Percentiles rank a stretch among this genome's conserved stretches.
Conservation (phyloP, 2,888 invertebrate species). For the Entomobrya proxima region DNA sequence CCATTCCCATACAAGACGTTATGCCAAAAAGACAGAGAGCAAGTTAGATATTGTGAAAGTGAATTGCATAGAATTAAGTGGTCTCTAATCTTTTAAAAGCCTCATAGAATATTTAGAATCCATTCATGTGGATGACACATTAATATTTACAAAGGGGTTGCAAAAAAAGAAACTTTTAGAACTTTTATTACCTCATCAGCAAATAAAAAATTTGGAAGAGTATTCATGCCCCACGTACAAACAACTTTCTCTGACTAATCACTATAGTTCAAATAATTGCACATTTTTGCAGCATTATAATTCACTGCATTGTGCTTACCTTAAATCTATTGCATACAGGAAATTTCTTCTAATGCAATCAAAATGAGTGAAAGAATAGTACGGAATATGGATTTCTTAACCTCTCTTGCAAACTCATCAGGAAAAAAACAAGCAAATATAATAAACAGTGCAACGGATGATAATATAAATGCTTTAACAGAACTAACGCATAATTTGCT, state of each 20-base stretch:
- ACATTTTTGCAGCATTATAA: too few species aligned
- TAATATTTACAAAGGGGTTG: conserved; percentile 45
- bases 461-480: conserved; percentile 43
- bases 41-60: too few species aligned
- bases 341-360: too few species aligned
- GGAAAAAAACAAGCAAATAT: background rate
- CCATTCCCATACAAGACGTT: background rate
- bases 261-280: too few species aligned
- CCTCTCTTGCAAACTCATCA: background rate
- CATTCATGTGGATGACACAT: background rate
- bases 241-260: too few species aligned
- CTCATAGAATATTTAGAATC: background rate
- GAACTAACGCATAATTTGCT: background rate
- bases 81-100: background rate
- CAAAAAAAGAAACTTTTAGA: background rate
- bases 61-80: conserved; percentile 47
- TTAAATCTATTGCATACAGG: too few species aligned
- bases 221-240: too few species aligned
- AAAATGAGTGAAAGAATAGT: conserved; percentile 33
- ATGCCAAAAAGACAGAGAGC: too few species aligned
- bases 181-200: background rate
- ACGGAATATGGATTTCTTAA: conserved; percentile 35
- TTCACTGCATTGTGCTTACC: too few species aligned
- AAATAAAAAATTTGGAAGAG: too few species aligned
- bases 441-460: conserved; percentile 19